Base-by-base conservation (phyloP, 2,888 invertebrate species). In the Amphipyra tragopoginis region DNA sequence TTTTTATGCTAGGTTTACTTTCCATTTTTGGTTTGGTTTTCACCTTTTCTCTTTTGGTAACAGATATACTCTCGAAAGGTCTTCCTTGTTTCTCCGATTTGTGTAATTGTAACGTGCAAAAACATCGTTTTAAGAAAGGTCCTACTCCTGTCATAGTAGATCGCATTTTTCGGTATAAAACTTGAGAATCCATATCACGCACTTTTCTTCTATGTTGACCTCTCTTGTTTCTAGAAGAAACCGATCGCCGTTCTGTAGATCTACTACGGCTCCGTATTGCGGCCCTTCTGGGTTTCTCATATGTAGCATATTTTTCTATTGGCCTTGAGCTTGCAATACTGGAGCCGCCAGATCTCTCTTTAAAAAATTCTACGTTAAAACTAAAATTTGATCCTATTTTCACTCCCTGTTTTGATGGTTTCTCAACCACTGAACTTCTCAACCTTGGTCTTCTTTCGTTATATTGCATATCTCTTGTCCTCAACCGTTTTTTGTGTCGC, bases 321-420 rank as follows among this genome's bases (percentile, higher is more conserved):
- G 58, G 39, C 29, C 34, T 58, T 5, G 56, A 15, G 48, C 9
- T 58, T 15, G 7, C 45, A n/a, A 48, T 36, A 59, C 45, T 13
- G 9, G 21, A 21, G 2, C 56, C 54, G 13, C 21, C 26, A 36
- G 56, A 54, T 57, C 38, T 79, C 48, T 81, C 67, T 77, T 84
- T 86, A 55, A 59, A 75, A 75, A 86, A 86, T 59, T 86, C 83
- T 15, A 86, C 55, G 51, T 82, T 71, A 53, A 87, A 82, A 48
- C 79, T 81, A 55, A 83, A 83, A 36, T 67, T 78, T 14, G 87
- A 87, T 33, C 82, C 80, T 45, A 86, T 66, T n/a, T 79, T 79
- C 5, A 86, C 82, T 9, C 75, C 80, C 59, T 83, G 75, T 59
- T 62, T 75, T 5, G 62, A 57, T n/a, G 54, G 5, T 38, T 51